Evolutionary conservation across 1,140 invertebrate genomes (phyloP).

Genomic region (Drosophila cardini): DNA sequence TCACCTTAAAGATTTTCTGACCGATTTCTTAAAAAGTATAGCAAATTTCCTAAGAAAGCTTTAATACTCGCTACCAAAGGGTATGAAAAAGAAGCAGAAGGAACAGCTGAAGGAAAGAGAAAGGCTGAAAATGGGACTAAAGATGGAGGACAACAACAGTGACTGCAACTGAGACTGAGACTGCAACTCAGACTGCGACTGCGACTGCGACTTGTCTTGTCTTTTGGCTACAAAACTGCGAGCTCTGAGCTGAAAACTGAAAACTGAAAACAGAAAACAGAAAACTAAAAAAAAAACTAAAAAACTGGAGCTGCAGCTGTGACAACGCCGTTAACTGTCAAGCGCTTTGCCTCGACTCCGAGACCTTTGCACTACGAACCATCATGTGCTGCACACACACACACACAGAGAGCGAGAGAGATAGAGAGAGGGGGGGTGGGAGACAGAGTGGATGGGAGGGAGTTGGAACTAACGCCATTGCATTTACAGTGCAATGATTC

Average conservation of each 20-base stretch:
- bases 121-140: neutral
- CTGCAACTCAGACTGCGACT: constrained; percentile 37
- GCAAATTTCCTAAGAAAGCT: no score
- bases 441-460: neutral
- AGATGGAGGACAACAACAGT: constrained; percentile 24
- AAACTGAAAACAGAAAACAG: no score
- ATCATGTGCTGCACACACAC: neutral
- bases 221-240: constrained; percentile 55
- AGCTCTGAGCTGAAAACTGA: constrained; percentile 31
- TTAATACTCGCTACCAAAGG: neutral
- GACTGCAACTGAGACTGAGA: constrained; percentile 22
- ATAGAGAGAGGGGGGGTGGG: neutral
- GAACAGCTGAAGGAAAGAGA: constrained; percentile 8
- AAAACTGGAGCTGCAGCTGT: constrained; percentile 60
- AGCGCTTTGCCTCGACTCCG: constrained; percentile 31
- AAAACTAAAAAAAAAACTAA: no score
- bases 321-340: constrained; percentile 54
- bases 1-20: no score
- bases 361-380: constrained; percentile 28
- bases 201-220: constrained; percentile 60
- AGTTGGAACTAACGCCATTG: constrained; percentile 16
- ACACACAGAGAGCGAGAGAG: neutral
- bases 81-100: neutral
- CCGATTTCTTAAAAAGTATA: no score
- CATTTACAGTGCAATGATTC: constrained; percentile 79